phyloP scores from a whole-genome alignment of 2,113 vertebrate genomes.

The Erpornis zantholeuca region DNA sequence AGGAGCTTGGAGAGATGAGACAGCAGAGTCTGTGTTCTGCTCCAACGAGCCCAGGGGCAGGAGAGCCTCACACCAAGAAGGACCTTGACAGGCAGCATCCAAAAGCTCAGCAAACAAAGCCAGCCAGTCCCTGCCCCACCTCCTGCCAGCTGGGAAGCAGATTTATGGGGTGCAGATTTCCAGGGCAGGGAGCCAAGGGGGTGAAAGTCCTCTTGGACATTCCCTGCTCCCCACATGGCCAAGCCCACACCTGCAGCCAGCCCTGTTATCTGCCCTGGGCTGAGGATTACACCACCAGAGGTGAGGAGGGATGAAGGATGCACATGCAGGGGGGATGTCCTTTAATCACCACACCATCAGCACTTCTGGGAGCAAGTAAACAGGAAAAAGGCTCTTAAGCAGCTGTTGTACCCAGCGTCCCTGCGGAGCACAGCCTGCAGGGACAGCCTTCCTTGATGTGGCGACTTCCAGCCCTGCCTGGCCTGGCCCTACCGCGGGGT shows the following conservation, averaged over 20 bases:
- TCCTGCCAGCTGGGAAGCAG: not conserved
- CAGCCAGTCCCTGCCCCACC: not conserved
- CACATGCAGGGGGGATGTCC: not conserved
- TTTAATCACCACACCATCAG: conserved; percentile 3
- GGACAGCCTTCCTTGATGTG: not conserved
- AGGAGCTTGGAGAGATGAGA: rapidly evolving
- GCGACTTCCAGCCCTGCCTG: not conserved
- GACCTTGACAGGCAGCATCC: not conserved
- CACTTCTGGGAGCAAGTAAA: conserved; percentile 55
- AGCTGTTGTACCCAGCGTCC: conserved; percentile 8
- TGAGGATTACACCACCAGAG: not conserved
- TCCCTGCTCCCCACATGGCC: rapidly evolving
- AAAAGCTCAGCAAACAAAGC: not conserved
- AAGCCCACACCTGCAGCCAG: not conserved
- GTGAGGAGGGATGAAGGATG: not conserved
- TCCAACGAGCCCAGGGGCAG: not conserved
- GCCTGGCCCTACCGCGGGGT: rapidly evolving
- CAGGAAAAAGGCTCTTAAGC: conserved; percentile 62
- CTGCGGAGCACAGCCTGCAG: not conserved
- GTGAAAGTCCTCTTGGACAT: not conserved
- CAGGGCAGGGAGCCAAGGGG: not conserved
- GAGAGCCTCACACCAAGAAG: rapidly evolving
- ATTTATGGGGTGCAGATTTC: not conserved
- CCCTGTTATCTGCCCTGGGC: not conserved
- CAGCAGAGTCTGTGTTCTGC: not conserved